A percentile compares a stretch with the other conserved stretches of the same genome.
These are phyloP conservation scores for Ryuthela nishihirai DNA, from an alignment of 2,888 invertebrate species.

Conservation along the genomic window DNA sequence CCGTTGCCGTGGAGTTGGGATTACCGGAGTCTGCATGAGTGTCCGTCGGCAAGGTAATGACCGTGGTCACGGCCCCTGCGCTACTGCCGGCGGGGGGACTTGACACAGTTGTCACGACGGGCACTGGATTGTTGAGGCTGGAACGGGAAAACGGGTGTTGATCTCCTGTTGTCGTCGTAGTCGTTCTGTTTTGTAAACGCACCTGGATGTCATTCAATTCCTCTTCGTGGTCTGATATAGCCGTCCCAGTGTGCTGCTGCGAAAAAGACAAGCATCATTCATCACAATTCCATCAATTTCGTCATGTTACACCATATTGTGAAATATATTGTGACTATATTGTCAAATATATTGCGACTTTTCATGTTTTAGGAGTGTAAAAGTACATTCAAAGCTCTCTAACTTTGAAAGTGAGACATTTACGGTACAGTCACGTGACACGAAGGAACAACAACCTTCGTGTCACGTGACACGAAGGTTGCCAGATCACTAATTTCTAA, in stretches of 20 bases:
- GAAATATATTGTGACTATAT: too few relatives aligned
- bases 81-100: constrained; percentile 5
- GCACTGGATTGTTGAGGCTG: constrained; percentile 37
- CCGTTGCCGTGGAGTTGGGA: not conserved
- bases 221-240: constrained; percentile 47
- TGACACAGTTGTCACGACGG: constrained; percentile 24
- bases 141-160: constrained; percentile 35
- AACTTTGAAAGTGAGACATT: too few relatives aligned
- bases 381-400: too few relatives aligned
- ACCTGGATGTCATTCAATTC: constrained; percentile 54
- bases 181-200: constrained; percentile 35
- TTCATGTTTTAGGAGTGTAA: too few relatives aligned
- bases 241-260: constrained; percentile 50
- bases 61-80: constrained; percentile 26
- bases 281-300: too few relatives aligned
- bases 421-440: too few relatives aligned
- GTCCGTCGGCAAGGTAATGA: constrained; percentile 24
- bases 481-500: too few relatives aligned
- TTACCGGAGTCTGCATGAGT: constrained; percentile 18
- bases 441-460: too few relatives aligned
- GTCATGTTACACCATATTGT: too few relatives aligned
- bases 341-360: too few relatives aligned
- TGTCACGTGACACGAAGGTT: too few relatives aligned
- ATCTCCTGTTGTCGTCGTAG: constrained; percentile 5
- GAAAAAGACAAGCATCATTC: too few relatives aligned